phyloP scores from a whole-genome alignment of 2,797 vertebrate genomes.

The Cuculus canorus region DNA sequence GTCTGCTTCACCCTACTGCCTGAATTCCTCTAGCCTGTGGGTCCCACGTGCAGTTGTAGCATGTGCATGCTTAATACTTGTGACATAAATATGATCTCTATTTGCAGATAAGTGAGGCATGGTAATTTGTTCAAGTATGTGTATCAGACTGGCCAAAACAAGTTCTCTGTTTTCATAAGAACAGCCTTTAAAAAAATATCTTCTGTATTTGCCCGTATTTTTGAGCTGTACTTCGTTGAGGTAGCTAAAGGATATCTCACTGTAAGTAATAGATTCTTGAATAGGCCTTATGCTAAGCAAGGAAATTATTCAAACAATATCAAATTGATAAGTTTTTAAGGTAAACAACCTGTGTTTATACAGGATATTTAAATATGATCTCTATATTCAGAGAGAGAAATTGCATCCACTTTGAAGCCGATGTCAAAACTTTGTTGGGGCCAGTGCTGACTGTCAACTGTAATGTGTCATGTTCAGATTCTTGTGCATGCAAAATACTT shows the following conservation, averaged over 20 bases:
- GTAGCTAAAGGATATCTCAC: neutral
- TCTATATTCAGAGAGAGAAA: neutral
- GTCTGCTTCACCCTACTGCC: neutral
- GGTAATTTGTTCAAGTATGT: conserved; percentile 4
- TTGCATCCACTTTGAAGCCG: neutral
- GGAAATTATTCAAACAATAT: neutral
- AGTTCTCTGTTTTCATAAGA: neutral
- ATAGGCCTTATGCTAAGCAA: neutral
- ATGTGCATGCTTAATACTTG: neutral
- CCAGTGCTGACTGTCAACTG: neutral
- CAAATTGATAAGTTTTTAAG: neutral
- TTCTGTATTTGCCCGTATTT: neutral
- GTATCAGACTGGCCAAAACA: neutral
- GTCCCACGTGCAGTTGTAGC: neutral
- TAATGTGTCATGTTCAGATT: neutral
- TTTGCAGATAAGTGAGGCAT: conserved; percentile 2
- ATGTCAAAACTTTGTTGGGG: neutral
- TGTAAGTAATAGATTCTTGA: neutral
- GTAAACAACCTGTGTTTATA: neutral
- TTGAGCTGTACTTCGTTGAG: neutral
- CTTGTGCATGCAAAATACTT: neutral
- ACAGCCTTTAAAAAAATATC: neutral
- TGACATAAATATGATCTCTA: conserved; percentile 22
- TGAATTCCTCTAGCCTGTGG: neutral
- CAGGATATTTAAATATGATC: neutral